Percentiles rank a stretch among this genome's conserved stretches.
Conservation (phyloP, 2,888 invertebrate species). For the Netelia inedita region DNA sequence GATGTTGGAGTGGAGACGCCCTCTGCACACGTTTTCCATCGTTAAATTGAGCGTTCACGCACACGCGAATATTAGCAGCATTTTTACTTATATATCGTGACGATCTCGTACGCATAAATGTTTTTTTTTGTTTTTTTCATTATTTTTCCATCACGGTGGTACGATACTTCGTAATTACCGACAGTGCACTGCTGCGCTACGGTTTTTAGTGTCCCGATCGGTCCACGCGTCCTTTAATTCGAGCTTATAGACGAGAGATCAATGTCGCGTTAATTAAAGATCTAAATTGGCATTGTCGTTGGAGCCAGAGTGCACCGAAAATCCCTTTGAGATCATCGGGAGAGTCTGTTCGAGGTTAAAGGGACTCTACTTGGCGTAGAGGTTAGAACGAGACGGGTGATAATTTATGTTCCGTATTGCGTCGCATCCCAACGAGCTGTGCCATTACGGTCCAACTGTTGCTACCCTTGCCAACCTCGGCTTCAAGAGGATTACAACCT, state of each 20-base stretch:
- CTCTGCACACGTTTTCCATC: conserved; percentile 78
- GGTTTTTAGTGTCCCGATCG: neutral
- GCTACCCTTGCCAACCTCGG: conserved; percentile 51
- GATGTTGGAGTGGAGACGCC: conserved; percentile 54
- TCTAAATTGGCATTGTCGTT: too few species aligned
- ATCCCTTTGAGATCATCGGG: neutral
- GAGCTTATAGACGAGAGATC: too few species aligned
- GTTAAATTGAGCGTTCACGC: conserved; percentile 79
- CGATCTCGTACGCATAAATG: neutral
- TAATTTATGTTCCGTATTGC: conserved; percentile 67
- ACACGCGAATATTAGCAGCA: neutral
- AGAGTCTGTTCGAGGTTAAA: too few species aligned
- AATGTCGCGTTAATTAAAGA: too few species aligned
- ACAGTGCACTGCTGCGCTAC: too few species aligned
- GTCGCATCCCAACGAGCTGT: conserved; percentile 54
- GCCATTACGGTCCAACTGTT: conserved; percentile 67
- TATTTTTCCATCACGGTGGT: too few species aligned
- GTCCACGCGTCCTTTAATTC: neutral
- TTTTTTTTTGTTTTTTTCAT: too few species aligned
- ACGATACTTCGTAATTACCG: too few species aligned
- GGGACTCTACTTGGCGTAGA: neutral
- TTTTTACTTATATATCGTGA: neutral
- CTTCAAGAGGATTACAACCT: conserved; percentile 44
- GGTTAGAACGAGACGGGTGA: conserved; percentile 61
- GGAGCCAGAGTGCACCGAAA: conserved; percentile 15